phyloP scores from a whole-genome alignment of 2,797 vertebrate species.

The Coluber constrictor region DNA sequence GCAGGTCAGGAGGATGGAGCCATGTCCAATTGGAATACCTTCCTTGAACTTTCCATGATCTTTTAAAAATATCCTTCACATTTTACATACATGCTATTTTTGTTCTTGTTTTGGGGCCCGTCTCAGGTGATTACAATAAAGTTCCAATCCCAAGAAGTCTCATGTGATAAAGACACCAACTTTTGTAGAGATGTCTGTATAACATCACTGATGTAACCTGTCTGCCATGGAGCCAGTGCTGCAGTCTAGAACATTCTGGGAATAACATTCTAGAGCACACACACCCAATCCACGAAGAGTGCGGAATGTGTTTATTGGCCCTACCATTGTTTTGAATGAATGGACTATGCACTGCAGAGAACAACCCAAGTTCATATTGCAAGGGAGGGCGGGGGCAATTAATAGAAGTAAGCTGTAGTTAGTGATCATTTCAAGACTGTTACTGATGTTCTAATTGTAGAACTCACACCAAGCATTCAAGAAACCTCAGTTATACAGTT shows the following conservation, averaged over 20 bases:
- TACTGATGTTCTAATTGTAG: background rate
- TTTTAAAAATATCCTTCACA: background rate
- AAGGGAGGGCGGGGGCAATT: too few relatives aligned
- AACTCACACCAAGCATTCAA: background rate
- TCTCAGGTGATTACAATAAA: background rate
- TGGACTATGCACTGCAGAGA: too few relatives aligned
- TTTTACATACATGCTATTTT: background rate
- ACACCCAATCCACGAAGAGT: background rate
- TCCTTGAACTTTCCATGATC: conserved; percentile 1
- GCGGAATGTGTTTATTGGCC: background rate
- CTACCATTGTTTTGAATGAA: too few relatives aligned
- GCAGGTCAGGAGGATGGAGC: conserved; percentile 19
- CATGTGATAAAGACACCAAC: background rate
- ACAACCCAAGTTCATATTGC: background rate
- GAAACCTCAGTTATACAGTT: too few relatives aligned
- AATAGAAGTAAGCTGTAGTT: background rate
- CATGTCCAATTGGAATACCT: background rate
- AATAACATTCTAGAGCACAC: background rate
- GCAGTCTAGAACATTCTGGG: background rate
- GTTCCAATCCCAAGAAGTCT: background rate
- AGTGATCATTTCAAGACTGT: background rate
- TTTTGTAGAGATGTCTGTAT: background rate
- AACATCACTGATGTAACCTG: background rate
- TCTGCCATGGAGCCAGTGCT: background rate
- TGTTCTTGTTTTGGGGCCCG: background rate